Evolutionary conservation across 35 echinoderm and acorn worm species (phyloP).

Genomic region (Acanthaster planci): DNA sequence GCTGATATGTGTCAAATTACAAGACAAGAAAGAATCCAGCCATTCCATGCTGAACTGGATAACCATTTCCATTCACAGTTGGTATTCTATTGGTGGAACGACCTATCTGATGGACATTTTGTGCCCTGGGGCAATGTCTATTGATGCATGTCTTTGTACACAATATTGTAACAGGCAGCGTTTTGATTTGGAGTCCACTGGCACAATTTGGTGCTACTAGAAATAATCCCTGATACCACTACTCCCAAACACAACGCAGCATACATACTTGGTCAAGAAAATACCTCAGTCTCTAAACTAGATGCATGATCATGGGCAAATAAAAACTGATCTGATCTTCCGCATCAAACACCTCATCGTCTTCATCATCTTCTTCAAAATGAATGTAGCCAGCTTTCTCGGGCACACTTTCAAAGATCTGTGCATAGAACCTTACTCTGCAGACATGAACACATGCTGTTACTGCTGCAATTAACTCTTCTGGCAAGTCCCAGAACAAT

Average conservation of each 20-base stretch:
- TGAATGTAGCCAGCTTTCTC: not conserved
- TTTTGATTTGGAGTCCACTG: not conserved
- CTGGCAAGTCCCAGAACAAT: constrained; percentile 37
- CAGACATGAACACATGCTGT: constrained; percentile 30
- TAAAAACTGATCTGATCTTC: not conserved
- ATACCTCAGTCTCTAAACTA: not conserved
- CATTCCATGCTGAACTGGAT: too few species aligned
- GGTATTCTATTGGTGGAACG: too few species aligned
- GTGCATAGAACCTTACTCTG: constrained; percentile 46
- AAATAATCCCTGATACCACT: not conserved
- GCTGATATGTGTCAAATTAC: too few species aligned
- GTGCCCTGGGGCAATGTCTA: not conserved
- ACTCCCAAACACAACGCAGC: not conserved
- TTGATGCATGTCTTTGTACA: constrained; percentile 15
- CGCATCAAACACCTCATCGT: constrained; percentile 37
- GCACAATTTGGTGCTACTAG: not conserved
- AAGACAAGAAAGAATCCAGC: too few species aligned
- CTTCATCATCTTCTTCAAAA: constrained; percentile 18
- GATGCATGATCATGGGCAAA: not conserved
- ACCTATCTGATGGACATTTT: not conserved
- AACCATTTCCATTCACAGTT: too few species aligned
- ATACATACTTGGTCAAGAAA: not conserved
- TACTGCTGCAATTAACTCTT: constrained; percentile 28
- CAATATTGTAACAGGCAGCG: not conserved
- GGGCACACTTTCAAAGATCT: constrained; percentile 50